Evolutionary conservation across 2,888 invertebrate genomes (phyloP).

Genomic region (Theretra japonica): DNA sequence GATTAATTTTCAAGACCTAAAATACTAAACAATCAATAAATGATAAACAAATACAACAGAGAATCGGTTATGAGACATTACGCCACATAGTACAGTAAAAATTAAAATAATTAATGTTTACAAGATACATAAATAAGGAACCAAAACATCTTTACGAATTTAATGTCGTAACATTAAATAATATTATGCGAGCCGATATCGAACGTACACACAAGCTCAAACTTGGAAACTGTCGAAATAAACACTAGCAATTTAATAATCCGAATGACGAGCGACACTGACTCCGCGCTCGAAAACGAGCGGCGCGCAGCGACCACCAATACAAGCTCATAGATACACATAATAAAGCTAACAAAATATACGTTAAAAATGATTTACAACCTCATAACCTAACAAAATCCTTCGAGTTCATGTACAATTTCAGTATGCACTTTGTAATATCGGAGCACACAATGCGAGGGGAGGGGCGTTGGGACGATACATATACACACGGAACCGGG

Average conservation of each 20-base stretch:
- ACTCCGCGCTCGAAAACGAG: constrained; percentile 58
- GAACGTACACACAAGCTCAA: constrained; percentile 66
- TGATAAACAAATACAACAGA: constrained; percentile 68
- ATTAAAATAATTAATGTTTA: constrained; percentile 62
- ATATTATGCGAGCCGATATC: constrained; percentile 68
- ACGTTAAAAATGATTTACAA: constrained; percentile 84
- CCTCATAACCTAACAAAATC: constrained; percentile 80
- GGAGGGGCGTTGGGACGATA: constrained; percentile 53
- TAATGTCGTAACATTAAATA: constrained; percentile 59
- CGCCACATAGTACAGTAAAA: constrained; percentile 59
- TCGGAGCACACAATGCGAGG: constrained; percentile 55
- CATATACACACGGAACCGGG: constrained; percentile 67
- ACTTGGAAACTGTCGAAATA: constrained; percentile 51
- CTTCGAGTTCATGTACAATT: constrained; percentile 74
- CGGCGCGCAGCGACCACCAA: constrained; percentile 54
- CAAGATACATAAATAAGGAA: constrained; percentile 63
- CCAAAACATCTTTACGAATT: constrained; percentile 57
- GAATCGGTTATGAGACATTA: constrained; percentile 62
- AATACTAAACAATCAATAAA: constrained; percentile 70
- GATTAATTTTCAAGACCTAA: constrained; percentile 76
- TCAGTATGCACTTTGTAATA: constrained; percentile 65
- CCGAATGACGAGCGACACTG: constrained; percentile 54
- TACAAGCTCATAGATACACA: constrained; percentile 72
- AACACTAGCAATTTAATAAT: constrained; percentile 76
- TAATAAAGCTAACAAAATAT: constrained; percentile 83